Base-by-base conservation (phyloP, 35 echinoderm and acorn worm genomes). In the Hemicentrotus pulcherrimus region DNA sequence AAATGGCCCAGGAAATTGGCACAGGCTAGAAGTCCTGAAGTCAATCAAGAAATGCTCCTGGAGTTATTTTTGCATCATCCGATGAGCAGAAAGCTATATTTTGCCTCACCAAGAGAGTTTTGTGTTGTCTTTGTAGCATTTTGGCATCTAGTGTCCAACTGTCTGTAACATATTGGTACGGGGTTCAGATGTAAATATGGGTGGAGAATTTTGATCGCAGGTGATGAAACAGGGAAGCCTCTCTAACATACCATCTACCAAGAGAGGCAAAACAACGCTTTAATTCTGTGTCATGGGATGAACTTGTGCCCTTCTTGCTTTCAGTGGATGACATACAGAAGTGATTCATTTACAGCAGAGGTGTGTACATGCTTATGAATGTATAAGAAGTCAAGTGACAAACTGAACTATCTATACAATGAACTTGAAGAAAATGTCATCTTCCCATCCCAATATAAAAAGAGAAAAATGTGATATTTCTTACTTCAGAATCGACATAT, bases 41-140 rank as follows among this genome's bases (percentile, higher is more conserved):
- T 78, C 65, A 78, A 22, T 78, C 65, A 78, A 78, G 65, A 78
- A 78, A 78, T 78, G 65, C 65, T 78, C 65, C 65, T n/a, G 4
- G 65, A 78, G 65, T 78, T 78, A 78, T 78, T 78, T 78, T 78
- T 78, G 65, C 65, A 78, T 8, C 65, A 78, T 78, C 65, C 65
- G 65, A 78, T n/a, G 65, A 78, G 65, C 15, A n/a, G 65, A 78
- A 78, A 78, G 19, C 65, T 78, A 78, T 78, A 78, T 78, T 78
- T n/a, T 78, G 6, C 65, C 19, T 78, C 22, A 78, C 65, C 65
- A n/a, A 78, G 65, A 78, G 18, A 78, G 8, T 22, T 7, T 78
- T 22, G n/a, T 78, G 65, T 7, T 28, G 4, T 22, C n/a, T 78
- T 28, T 78, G 24, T 28, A 78, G 65, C n/a, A 78, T 78, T 78